Evolutionary conservation across 2,888 invertebrate species (phyloP).

Genomic region (Colletes collaris): DNA sequence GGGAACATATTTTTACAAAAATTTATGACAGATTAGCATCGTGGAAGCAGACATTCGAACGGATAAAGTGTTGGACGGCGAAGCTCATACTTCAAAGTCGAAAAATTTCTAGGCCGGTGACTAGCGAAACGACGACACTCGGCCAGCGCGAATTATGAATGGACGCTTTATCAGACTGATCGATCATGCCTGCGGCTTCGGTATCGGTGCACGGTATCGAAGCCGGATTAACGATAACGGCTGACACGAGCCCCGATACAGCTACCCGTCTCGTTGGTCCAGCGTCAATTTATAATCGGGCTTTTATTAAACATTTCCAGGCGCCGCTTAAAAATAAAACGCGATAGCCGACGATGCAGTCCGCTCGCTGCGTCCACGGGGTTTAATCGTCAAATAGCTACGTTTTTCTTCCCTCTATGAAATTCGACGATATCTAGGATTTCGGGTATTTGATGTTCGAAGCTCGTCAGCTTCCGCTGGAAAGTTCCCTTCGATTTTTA

Average conservation of each 20-base stretch:
- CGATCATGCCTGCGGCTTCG: slow-evolving; percentile 56
- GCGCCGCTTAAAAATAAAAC: slow-evolving; percentile 2
- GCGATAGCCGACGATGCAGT: background rate
- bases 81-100: background rate
- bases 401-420: no score
- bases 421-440: background rate
- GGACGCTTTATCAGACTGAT: slow-evolving; percentile 48
- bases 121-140: slow-evolving; percentile 32
- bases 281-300: slow-evolving; percentile 48
- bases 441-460: background rate
- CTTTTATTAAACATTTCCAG: slow-evolving; percentile 52
- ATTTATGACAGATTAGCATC: no score
- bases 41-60: no score
- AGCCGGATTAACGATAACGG: slow-evolving; percentile 52
- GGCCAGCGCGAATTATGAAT: slow-evolving; percentile 49
- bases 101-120: slow-evolving; percentile 23
- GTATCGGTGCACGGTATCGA: slow-evolving; percentile 43
- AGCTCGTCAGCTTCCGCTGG: slow-evolving; percentile 7
- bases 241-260: slow-evolving; percentile 42
- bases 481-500: background rate
- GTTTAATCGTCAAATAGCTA: background rate
- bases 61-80: no score
- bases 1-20: no score
- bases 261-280: slow-evolving; percentile 25
- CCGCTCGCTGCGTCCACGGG: background rate